Percentiles rank a stretch among this genome's conserved stretches.
Evolutionary conservation across 1,140 invertebrate genomes (phyloP).

Genomic region (Venustaconcha ellipsiformis): DNA sequence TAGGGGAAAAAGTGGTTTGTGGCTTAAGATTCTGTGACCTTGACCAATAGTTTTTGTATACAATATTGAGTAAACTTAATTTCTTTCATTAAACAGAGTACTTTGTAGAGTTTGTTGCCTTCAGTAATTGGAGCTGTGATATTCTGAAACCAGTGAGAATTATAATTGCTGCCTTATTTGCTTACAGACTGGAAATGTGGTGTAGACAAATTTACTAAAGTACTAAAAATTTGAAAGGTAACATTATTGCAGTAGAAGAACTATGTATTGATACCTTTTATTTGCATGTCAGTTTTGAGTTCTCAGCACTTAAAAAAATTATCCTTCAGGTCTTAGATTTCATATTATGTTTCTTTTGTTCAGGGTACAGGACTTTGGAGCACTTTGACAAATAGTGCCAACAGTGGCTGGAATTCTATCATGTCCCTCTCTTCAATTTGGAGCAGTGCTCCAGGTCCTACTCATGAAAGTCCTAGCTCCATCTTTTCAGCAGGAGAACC

Average conservation of each 20-base stretch:
- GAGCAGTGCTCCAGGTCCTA: conserved; percentile 20
- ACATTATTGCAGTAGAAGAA: background rate
- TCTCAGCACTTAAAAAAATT: background rate
- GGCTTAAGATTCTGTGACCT: too few relatives aligned
- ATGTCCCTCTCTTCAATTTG: conserved; percentile 52
- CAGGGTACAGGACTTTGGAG: conserved; percentile 56
- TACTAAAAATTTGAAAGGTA: background rate
- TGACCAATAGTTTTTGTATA: too few relatives aligned
- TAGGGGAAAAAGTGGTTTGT: too few relatives aligned
- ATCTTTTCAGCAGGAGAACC: background rate
- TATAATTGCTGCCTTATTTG: background rate
- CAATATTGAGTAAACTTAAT: too few relatives aligned
- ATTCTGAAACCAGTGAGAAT: too few relatives aligned
- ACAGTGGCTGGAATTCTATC: conserved; percentile 59
- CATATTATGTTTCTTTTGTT: conserved; percentile 12
- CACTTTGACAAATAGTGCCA: conserved; percentile 58
- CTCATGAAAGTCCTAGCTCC: conserved; percentile 10
- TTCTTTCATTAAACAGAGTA: too few relatives aligned
- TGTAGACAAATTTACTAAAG: background rate
- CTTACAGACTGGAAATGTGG: background rate
- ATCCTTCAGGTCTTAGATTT: background rate
- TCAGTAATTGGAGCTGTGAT: too few relatives aligned
- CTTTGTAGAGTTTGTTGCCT: too few relatives aligned
- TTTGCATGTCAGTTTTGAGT: background rate
- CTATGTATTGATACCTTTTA: background rate